These are phyloP conservation scores for Ceyx margarethae DNA, from an alignment of 2,113 vertebrate species.

Conservation along the genomic window DNA sequence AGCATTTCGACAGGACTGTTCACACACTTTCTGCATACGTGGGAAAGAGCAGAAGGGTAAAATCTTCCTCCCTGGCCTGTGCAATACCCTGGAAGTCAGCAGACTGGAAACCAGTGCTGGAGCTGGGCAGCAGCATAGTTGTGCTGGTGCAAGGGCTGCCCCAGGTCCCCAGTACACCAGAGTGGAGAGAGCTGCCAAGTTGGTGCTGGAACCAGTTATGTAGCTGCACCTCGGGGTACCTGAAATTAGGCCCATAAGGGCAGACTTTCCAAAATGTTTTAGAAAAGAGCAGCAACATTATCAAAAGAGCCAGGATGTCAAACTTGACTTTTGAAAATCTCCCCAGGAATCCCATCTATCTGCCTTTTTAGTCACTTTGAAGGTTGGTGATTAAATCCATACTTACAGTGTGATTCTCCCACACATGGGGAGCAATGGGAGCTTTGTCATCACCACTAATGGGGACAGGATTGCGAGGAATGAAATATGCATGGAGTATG, in stretches of 20 bases:
- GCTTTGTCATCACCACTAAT: conserved; percentile 68
- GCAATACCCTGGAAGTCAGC: background rate
- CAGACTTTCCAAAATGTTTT: background rate
- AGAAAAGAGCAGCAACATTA: conserved; percentile 19
- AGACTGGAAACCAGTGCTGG: background rate
- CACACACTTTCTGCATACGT: fast-evolving
- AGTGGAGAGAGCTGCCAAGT: background rate
- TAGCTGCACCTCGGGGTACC: background rate
- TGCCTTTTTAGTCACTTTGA: conserved; percentile 63
- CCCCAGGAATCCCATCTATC: conserved; percentile 66
- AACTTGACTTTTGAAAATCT: conserved; percentile 63
- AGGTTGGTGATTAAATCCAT: conserved; percentile 70
- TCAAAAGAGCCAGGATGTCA: conserved; percentile 54
- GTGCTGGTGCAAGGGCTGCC: background rate
- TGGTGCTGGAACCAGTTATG: background rate
- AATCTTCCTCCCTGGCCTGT: fast-evolving
- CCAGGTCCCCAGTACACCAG: background rate
- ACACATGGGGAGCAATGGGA: conserved; percentile 63
- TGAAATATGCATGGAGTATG: conserved; percentile 51
- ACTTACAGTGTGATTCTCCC: conserved; percentile 60
- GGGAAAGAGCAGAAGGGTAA: background rate
- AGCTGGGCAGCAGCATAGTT: background rate
- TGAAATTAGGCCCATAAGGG: conserved; percentile 53
- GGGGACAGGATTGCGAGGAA: conserved; percentile 46
- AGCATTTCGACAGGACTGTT: background rate